These are phyloP conservation scores for Elymnias hypermnestra DNA, from an alignment of 1,140 invertebrate species.

Conservation along the genomic window DNA sequence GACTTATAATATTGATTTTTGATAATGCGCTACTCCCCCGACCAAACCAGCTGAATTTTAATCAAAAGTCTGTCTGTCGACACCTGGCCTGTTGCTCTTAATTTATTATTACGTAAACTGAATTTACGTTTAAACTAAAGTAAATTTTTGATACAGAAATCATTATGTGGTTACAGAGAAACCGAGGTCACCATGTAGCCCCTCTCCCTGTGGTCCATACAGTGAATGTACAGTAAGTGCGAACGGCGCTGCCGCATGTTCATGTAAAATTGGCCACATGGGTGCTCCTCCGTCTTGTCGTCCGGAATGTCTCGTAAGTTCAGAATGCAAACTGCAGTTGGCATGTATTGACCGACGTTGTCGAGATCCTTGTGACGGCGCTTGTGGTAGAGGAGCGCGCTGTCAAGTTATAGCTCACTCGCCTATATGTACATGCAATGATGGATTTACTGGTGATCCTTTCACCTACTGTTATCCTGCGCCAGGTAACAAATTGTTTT, in stretches of 20 bases:
- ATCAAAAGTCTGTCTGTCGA: too few species aligned
- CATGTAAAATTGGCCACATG: conserved; percentile 82
- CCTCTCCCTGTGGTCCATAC: conserved; percentile 84
- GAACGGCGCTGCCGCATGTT: conserved; percentile 81
- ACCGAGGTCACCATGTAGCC: conserved; percentile 76
- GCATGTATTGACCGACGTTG: too few species aligned
- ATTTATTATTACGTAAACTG: too few species aligned
- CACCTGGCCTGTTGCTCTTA: too few species aligned
- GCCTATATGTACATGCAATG: conserved; percentile 81
- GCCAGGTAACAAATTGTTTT: too few species aligned
- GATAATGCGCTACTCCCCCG: too few species aligned
- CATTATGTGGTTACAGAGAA: too few species aligned
- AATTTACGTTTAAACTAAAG: too few species aligned
- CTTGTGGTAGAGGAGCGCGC: conserved; percentile 82
- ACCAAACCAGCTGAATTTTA: too few species aligned
- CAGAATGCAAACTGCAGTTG: conserved; percentile 82
- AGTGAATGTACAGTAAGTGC: conserved; percentile 81
- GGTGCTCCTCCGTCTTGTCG: conserved; percentile 85
- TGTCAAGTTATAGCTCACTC: conserved; percentile 88
- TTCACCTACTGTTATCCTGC: conserved; percentile 79
- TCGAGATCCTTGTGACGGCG: conserved; percentile 80
- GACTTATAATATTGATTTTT: conserved; percentile 30
- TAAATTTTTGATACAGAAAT: too few species aligned
- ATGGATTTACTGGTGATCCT: conserved; percentile 82
- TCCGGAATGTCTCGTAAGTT: conserved; percentile 84